Conservation (phyloP, 1,140 invertebrate genomes). For the Diprion similis region DNA sequence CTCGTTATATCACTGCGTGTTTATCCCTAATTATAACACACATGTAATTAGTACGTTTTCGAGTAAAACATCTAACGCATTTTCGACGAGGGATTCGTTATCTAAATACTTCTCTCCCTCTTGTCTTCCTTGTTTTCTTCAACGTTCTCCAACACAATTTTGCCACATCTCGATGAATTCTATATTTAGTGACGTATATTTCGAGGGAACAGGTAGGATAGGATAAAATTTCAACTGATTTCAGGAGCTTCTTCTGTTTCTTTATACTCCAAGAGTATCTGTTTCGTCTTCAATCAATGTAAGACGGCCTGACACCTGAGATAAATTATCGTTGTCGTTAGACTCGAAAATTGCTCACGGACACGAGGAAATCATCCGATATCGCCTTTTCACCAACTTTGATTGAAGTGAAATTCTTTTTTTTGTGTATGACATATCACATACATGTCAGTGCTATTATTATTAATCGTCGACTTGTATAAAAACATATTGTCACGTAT, state of each 20-base stretch:
- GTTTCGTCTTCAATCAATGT: not conserved
- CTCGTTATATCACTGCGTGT: too few relatives aligned
- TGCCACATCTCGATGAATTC: not conserved
- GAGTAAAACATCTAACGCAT: too few relatives aligned
- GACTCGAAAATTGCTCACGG: not conserved
- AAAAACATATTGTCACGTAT: too few relatives aligned
- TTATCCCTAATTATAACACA: too few relatives aligned
- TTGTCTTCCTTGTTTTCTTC: not conserved
- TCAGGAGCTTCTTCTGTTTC: not conserved
- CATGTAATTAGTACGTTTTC: too few relatives aligned
- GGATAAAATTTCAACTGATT: not conserved
- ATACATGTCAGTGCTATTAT: too few relatives aligned
- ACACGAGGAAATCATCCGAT: not conserved
- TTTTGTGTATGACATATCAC: too few relatives aligned
- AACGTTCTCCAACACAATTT: not conserved
- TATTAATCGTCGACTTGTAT: too few relatives aligned
- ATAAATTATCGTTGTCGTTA: not conserved
- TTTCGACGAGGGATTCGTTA: too few relatives aligned
- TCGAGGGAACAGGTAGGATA: not conserved
- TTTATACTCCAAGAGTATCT: not conserved
- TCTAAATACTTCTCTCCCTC: not conserved
- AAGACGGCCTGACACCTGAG: not conserved
- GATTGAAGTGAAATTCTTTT: too few relatives aligned
- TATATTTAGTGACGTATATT: not conserved
- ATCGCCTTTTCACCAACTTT: too few relatives aligned